phyloP scores from a whole-genome alignment of 2,888 invertebrate species.

The Latrodectus hesperus region DNA sequence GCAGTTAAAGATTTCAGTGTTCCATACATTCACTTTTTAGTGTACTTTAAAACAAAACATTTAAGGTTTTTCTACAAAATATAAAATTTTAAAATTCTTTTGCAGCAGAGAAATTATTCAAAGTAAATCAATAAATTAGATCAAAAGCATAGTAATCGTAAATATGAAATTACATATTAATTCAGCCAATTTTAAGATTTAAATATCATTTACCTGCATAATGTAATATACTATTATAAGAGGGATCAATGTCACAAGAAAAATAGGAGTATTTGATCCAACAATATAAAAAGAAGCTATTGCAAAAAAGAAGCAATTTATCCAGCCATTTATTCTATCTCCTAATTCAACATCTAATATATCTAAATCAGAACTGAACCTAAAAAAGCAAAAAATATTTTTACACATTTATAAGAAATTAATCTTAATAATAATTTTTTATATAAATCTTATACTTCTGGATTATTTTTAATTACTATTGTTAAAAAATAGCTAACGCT shows the following conservation, averaged over 20 bases:
- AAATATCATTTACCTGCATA: slow-evolving; percentile 73
- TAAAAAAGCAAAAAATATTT: slow-evolving; percentile 13
- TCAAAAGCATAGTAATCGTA: too few relatives aligned
- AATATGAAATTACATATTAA: not conserved
- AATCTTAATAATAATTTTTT: too few relatives aligned
- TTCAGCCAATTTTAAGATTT: not conserved
- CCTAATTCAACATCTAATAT: slow-evolving; percentile 49
- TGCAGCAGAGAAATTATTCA: not conserved
- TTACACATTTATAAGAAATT: too few relatives aligned
- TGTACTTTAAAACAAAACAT: not conserved
- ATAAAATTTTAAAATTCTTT: not conserved
- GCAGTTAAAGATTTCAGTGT: too few relatives aligned
- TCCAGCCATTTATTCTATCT: slow-evolving; percentile 42
- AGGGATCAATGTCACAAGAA: slow-evolving; percentile 39
- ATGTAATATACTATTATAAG: slow-evolving; percentile 43
- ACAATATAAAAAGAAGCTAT: slow-evolving; percentile 48
- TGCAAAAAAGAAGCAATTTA: slow-evolving; percentile 26
- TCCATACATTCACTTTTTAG: too few relatives aligned
- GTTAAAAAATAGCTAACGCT: too few relatives aligned
- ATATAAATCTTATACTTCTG: too few relatives aligned
- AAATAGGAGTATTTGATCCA: slow-evolving; percentile 49
- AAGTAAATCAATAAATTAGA: not conserved
- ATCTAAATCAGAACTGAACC: slow-evolving; percentile 63
- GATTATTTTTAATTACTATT: too few relatives aligned
- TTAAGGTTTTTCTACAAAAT: not conserved